phyloP scores from a whole-genome alignment of 2,113 vertebrate species.

The Plotosus lineatus region DNA sequence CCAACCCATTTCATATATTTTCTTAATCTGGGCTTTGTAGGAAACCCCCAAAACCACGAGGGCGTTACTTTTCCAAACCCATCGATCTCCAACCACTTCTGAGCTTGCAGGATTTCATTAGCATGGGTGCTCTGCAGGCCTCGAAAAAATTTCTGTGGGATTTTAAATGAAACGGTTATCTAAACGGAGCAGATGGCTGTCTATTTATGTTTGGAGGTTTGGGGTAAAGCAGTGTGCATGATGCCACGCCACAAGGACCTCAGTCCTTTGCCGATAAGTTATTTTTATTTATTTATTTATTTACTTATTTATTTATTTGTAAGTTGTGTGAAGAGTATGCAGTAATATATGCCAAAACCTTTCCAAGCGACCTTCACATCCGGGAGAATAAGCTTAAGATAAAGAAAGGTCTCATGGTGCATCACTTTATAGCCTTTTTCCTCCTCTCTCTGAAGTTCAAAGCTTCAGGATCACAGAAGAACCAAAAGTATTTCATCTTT shows the following conservation, averaged over 20 bases:
- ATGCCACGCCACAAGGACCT: conserved; percentile 38
- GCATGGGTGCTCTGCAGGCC: conserved; percentile 24
- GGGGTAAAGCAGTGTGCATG: background rate
- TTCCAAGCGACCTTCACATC: conserved; percentile 24
- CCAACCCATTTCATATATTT: conserved; percentile 51
- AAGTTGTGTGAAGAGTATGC: background rate
- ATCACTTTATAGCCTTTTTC: background rate
- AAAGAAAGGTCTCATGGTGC: conserved; percentile 14
- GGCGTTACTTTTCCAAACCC: conserved; percentile 66
- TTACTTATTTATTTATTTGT: conserved; percentile 2
- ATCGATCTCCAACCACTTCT: conserved; percentile 72
- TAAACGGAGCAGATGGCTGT: conserved; percentile 42
- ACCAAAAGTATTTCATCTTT: background rate
- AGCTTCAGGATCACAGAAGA: conserved; percentile 6
- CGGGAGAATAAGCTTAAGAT: conserved; percentile 22
- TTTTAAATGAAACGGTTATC: conserved; percentile 41
- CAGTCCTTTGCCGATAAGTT: conserved; percentile 9
- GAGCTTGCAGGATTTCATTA: conserved; percentile 63
- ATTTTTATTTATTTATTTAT: conserved; percentile 20
- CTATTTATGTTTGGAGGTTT: conserved; percentile 47
- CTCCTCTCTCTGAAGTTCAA: background rate
- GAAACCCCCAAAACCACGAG: conserved; percentile 68
- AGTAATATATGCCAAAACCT: conserved; percentile 23
- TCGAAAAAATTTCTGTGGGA: conserved; percentile 35
- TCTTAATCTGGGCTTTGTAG: conserved; percentile 60